These are phyloP conservation scores for Automeris io DNA, from an alignment of 2,888 invertebrate genomes.

Conservation along the genomic window DNA sequence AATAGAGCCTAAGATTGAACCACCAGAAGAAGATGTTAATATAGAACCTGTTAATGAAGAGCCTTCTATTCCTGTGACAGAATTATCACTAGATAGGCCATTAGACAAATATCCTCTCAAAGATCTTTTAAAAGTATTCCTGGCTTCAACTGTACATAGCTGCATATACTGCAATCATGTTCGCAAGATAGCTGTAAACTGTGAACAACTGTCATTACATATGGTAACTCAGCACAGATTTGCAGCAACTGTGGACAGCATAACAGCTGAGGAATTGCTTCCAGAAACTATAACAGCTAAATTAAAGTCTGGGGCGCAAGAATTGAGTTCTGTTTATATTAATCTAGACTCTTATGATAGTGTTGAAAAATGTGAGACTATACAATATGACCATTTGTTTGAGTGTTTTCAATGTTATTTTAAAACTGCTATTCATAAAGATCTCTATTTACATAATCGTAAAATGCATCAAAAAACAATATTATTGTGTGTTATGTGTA, in stretches of 20 bases:
- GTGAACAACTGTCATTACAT: constrained; percentile 86
- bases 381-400: constrained; percentile 82
- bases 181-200: constrained; percentile 89
- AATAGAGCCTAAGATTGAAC: constrained; percentile 51
- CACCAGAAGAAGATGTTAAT: constrained; percentile 33
- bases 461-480: constrained; percentile 91
- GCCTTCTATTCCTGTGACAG: constrained; percentile 80
- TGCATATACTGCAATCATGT: constrained; percentile 94
- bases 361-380: constrained; percentile 70
- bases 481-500: constrained; percentile 90
- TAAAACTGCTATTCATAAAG: constrained; percentile 86
- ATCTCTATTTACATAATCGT: constrained; percentile 90
- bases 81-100: constrained; percentile 84
- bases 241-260: constrained; percentile 86
- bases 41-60: constrained; percentile 50
- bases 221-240: constrained; percentile 88
- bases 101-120: constrained; percentile 85
- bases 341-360: constrained; percentile 85
- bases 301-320: constrained; percentile 78
- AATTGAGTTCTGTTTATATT: constrained; percentile 80
- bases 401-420: constrained; percentile 93
- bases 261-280: constrained; percentile 84
- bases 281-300: constrained; percentile 83
- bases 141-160: constrained; percentile 80
- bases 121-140: constrained; percentile 84